Evolutionary conservation across 2,797 vertebrate species (phyloP), one percentile per base, ranked within the genome.

Genomic region (Selene dorsalis): DNA sequence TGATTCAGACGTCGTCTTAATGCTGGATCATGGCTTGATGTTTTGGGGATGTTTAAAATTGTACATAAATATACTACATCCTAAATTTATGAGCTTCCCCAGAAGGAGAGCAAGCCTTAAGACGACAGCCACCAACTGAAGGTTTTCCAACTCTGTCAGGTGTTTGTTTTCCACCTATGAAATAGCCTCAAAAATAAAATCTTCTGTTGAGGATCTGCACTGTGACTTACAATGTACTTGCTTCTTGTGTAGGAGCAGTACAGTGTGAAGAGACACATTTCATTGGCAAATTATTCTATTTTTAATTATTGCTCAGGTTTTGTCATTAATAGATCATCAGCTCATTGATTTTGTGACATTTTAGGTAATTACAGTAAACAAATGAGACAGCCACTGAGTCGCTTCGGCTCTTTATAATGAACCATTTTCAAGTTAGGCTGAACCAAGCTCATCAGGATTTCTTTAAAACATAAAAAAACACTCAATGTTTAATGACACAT

Each of bases 311-410:
- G 26, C 69, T 55, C 68, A 80, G 39, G 63, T 75, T 77, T 77
- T 39, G 60, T 50, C 43, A 80, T 90, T 62, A 82, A 86, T 87
- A 87, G 86, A 87, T 88, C 68, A 84, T 81, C 71, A 78, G 41
- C 73, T 82, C 76, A 72, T 85, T 82, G 83, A 85, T 87, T 88
- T 79, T 58, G 32, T 78, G 69, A 83, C 79, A 64, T 86, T 75
- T 79, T 59, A 35, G 76, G 61, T 79, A 87, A 92, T 89, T 85
- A 82, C 80, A 84, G 81, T 83, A 82, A 87, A 87, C 82, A 89
- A 88, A 87, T 78, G 59, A 75, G 80, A 77, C 82, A 77, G 56
- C 78, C 76, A 73, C 62, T 45, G 69, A 71, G 58, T 18, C 6
- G 62, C 64, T 76, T 78, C 65, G 61, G 77, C 60, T 38, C 69